Evolutionary conservation across 2,797 vertebrate genomes (phyloP).

Genomic region (Diceros bicornis): DNA sequence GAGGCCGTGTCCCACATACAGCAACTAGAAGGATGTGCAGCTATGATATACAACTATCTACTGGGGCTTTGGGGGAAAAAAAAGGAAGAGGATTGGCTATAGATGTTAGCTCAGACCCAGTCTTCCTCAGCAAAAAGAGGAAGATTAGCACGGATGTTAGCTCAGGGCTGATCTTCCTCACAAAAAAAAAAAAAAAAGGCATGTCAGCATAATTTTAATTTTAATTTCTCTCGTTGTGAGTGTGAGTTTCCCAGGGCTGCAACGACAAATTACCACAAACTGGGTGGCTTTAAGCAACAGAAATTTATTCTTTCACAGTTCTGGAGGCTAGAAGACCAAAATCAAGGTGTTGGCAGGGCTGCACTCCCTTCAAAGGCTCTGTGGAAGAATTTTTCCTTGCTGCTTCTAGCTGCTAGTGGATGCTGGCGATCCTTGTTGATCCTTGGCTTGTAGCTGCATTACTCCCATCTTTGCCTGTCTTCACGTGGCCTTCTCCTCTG

Average conservation of each 20-base stretch:
- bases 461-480: background rate
- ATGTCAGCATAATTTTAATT: background rate
- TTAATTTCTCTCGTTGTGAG: conserved; percentile 43
- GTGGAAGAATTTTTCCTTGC: background rate
- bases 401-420: background rate
- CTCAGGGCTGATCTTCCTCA: no score
- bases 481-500: background rate
- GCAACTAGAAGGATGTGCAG: no score
- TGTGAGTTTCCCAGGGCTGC: background rate
- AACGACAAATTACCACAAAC: background rate
- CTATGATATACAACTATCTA: no score
- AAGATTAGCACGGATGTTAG: no score
- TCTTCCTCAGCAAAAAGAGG: no score
- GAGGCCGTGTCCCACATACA: no score
- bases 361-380: background rate
- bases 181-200: background rate
- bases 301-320: background rate
- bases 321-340: background rate
- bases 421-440: background rate
- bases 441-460: background rate
- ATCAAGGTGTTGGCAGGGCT: background rate
- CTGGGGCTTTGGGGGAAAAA: no score
- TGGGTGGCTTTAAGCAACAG: background rate
- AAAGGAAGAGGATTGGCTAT: no score
- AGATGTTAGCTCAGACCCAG: no score